Evolutionary conservation across 2,113 vertebrate species (phyloP).

Genomic region (Phasianus colchicus): DNA sequence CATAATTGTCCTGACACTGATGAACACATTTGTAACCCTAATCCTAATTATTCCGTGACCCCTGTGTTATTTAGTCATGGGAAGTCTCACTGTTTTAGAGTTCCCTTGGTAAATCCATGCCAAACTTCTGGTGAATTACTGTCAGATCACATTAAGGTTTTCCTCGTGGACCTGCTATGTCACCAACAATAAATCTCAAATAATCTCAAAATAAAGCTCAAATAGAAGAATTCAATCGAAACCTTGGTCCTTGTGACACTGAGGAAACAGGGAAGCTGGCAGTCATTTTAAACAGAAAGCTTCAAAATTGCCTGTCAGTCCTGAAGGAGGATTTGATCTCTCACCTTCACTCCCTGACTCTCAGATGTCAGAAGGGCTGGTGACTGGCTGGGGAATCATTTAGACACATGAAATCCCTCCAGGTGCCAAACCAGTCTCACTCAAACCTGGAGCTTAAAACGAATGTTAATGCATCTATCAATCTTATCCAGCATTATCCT

Average conservation of each 20-base stretch:
- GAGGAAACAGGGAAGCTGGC: neutral
- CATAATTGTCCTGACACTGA: constrained; percentile 28
- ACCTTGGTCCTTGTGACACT: neutral
- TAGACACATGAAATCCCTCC: neutral
- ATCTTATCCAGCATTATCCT: neutral
- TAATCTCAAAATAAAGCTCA: constrained; percentile 10
- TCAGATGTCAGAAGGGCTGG: neutral
- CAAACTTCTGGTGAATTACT: constrained; percentile 31
- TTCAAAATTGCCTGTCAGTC: neutral
- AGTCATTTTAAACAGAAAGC: neutral
- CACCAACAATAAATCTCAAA: constrained; percentile 21
- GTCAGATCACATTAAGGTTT: constrained; percentile 32
- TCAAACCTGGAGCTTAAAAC: neutral
- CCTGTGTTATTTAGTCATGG: constrained; percentile 11
- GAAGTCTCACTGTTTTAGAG: constrained; percentile 1
- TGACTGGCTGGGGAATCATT: neutral
- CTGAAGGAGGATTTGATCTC: neutral
- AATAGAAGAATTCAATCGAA: neutral
- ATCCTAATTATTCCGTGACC: constrained; percentile 48
- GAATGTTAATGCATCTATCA: neutral
- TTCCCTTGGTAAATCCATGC: constrained; percentile 37
- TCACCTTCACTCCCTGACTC: neutral
- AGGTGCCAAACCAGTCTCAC: neutral
- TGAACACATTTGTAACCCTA: constrained; percentile 41
- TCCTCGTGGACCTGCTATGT: neutral